Conservation (phyloP, 2,797 vertebrate genomes). For the Oreochromis grahami region DNA sequence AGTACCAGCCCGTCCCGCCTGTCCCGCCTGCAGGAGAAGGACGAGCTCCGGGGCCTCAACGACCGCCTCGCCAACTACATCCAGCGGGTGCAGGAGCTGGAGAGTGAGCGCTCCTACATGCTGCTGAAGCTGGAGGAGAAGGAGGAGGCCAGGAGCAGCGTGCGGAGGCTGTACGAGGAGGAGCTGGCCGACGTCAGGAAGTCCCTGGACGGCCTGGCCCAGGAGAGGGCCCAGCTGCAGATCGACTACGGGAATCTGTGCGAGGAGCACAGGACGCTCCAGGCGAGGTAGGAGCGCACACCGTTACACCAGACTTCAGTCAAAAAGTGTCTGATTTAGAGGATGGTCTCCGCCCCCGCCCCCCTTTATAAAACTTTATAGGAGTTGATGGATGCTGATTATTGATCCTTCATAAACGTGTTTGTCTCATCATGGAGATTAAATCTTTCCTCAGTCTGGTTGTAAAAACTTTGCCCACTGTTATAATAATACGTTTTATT, state of each 20-base stretch:
- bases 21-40: slow-evolving; percentile 77
- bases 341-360: background rate
- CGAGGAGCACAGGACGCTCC: slow-evolving; percentile 75
- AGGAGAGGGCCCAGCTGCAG: slow-evolving; percentile 79
- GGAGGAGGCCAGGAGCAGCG: slow-evolving; percentile 44
- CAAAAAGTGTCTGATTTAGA: background rate
- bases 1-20: slow-evolving; percentile 63
- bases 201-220: slow-evolving; percentile 73
- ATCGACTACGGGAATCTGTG: slow-evolving; percentile 69
- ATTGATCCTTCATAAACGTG: background rate
- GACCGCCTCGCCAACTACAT: slow-evolving; percentile 83
- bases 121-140: slow-evolving; percentile 69
- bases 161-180: slow-evolving; percentile 67
- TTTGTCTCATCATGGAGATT: background rate
- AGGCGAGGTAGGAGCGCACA: slow-evolving; percentile 64
- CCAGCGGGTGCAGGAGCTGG: slow-evolving; percentile 73
- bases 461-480: background rate
- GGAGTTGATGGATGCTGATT: background rate
- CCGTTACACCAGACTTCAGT: background rate
- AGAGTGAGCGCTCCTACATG: slow-evolving; percentile 71
- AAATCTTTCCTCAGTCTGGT: background rate
- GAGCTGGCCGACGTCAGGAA: slow-evolving; percentile 77
- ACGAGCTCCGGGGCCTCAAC: slow-evolving; percentile 79
- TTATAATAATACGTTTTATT: background rate
- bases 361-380: background rate